Evolutionary conservation across 2,888 invertebrate species (phyloP).

Genomic region (Hesperia comma): DNA sequence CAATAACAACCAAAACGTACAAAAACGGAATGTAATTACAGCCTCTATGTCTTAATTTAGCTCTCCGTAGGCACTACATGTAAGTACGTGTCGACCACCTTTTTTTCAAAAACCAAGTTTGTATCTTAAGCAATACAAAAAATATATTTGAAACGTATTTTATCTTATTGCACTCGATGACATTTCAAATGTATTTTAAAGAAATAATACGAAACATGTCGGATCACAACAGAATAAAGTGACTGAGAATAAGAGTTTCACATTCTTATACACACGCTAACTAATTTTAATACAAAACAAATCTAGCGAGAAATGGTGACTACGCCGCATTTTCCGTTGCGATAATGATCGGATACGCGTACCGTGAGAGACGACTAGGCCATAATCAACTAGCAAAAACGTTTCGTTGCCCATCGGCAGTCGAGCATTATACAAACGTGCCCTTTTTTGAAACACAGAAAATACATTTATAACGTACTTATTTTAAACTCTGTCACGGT

Average conservation of each 20-base stretch:
- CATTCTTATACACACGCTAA: slow-evolving; percentile 26
- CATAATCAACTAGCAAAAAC: slow-evolving; percentile 34
- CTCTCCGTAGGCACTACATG: slow-evolving; percentile 23
- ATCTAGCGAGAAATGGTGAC: slow-evolving; percentile 24
- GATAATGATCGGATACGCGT: slow-evolving; percentile 4
- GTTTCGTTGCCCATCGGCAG: slow-evolving; percentile 30
- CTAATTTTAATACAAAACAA: slow-evolving; percentile 22
- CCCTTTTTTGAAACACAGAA: slow-evolving; percentile 7
- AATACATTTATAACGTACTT: slow-evolving; percentile 15
- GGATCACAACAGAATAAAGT: slow-evolving; percentile 18
- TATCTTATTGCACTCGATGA: background rate
- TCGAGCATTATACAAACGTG: background rate
- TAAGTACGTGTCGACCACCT: slow-evolving; percentile 11
- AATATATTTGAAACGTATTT: slow-evolving; percentile 14
- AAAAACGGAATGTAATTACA: slow-evolving; percentile 70
- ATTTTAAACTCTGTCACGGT: slow-evolving; percentile 22
- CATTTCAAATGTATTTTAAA: slow-evolving; percentile 13
- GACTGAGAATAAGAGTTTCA: slow-evolving; percentile 1
- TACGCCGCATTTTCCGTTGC: slow-evolving; percentile 18
- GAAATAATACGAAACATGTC: slow-evolving; percentile 7
- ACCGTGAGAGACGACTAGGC: slow-evolving; percentile 32
- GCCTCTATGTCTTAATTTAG: slow-evolving; percentile 47
- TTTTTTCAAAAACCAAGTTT: slow-evolving; percentile 2
- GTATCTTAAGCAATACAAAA: slow-evolving; percentile 4
- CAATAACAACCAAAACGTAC: slow-evolving; percentile 60